phyloP scores from a whole-genome alignment of 2,888 invertebrate genomes.

The Macrophya annulata region DNA sequence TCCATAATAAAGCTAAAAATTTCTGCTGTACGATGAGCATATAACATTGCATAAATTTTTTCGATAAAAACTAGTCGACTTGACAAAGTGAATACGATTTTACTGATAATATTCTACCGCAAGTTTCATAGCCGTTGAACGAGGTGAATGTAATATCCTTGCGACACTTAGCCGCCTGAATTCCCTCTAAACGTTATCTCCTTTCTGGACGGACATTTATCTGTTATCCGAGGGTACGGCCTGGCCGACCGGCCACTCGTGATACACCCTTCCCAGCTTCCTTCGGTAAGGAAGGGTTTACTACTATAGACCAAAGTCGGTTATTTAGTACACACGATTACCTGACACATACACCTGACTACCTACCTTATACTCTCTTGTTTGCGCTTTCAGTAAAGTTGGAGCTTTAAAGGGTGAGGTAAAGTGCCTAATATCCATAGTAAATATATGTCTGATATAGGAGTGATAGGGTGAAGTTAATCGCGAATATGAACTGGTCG shows the following conservation, averaged over 20 bases:
- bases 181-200: conserved; percentile 65
- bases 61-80: not conserved
- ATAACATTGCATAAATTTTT: not conserved
- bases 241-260: conserved; percentile 32
- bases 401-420: not conserved
- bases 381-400: conserved; percentile 33
- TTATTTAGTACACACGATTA: conserved; percentile 51
- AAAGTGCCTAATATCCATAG: conserved; percentile 23
- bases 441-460: not conserved
- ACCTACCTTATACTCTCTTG: conserved; percentile 25
- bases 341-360: conserved; percentile 36
- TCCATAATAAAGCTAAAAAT: not conserved
- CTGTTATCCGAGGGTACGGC: conserved; percentile 47
- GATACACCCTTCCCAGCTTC: conserved; percentile 31
- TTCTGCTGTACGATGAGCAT: not conserved
- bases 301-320: conserved; percentile 45
- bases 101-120: not conserved
- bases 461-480: conserved; percentile 8
- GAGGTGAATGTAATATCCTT: conserved; percentile 56
- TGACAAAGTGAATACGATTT: not conserved
- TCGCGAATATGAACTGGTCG: not conserved
- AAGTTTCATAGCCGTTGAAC: conserved; percentile 40
- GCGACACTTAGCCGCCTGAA: conserved; percentile 56
- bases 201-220: conserved; percentile 56
- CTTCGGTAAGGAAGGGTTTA: conserved; percentile 44